Evolutionary conservation across 2,888 invertebrate species (phyloP), one percentile per base, ranked within the genome.

Genomic region (Limenitis camilla): DNA sequence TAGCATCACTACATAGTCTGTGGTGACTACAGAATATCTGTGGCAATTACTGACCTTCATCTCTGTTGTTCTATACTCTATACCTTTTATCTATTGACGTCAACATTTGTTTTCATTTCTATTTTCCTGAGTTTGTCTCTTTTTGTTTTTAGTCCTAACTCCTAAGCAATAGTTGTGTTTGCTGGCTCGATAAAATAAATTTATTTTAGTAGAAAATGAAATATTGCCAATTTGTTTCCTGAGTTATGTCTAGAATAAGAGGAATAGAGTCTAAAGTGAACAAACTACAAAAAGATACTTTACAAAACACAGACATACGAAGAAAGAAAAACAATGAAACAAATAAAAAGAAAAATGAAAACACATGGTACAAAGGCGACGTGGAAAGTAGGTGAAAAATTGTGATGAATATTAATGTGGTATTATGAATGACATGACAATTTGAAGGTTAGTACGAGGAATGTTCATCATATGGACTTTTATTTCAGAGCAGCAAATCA

Each of bases 181-280:
- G 30, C 33, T 40, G 30, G 19, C 45, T 10, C 4, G 6, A 10
- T 45, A 29, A 11, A 28, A 28, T 45, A 29, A 28, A 11, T 35
- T 36, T 0, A 35, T 30, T 36, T 45, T 35, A 19, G 10, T 40
- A 40, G n/a, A 10, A 19, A 44, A 56, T 51, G 53, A 33, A 52
- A 44, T 42, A 33, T 38, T 36, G 41, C 40, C 38, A 39, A 43
- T 41, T 44, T 30, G 41, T 55, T 52, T 6, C 36, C 10, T 47
- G 36, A 60, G 58, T 53, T 50, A 80, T 82, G 83, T 85, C 85
- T 67, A 81, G 83, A 70, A 83, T 80, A 62, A 78, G 78, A 64
- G 80, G 74, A 65, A 76, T 85, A 50, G 80, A 80, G 69, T 68
- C 76, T 55, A 79, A 76, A 69, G 68, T 72, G 54, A 74, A 73